Evolutionary conservation across 2,888 invertebrate species (phyloP), one percentile per base, ranked within the genome.

Genomic region (Pegoplata infirma): DNA sequence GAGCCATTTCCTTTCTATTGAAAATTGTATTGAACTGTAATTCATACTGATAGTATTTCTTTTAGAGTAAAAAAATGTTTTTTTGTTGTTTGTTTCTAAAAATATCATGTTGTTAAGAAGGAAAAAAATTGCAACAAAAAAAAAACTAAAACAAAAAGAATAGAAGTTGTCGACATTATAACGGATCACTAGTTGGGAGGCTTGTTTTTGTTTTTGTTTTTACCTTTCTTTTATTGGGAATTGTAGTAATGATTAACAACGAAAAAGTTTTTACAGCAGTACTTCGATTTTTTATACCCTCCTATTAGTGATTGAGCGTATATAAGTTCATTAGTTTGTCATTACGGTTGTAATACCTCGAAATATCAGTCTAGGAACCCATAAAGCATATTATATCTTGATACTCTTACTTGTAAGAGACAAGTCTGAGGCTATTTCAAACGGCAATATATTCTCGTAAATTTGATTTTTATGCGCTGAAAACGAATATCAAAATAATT

Each of bases 1-100:
- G n/a, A n/a, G n/a, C n/a, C n/a, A n/a, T 74, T 78, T 78, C 73
- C 73, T 78, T 73, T 73, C 68, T 73, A 58, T 76, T 53, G 17
- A 25, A 64, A 61, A 72, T 77, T 40, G 14, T 56, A 67, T 58
- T 72, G 63, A 72, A 58, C 49, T 40, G 14, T 1, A 40, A 40
- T n/a, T n/a, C n/a, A n/a, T 3, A 40, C 36, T 40, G 36, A 40
- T 40, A n/a, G n/a, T n/a, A 5, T 40, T 36, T 63, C 55, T 44
- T 56, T 28, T 55, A 69, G 56, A n/a, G n/a, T n/a, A n/a, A 51
- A 17, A 49, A 64, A 69, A 76, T 63, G 32, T 64, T 59, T 28
- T 16, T 7, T 32, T 63, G 68, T 68, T 40, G 28, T 68, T 51
- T 49, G 21, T 61, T 61, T 61, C 36, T 61, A 59, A 68, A 75